These are phyloP conservation scores for Diglossa brunneiventris DNA, from an alignment of 2,113 vertebrate genomes.

Conservation along the genomic window DNA sequence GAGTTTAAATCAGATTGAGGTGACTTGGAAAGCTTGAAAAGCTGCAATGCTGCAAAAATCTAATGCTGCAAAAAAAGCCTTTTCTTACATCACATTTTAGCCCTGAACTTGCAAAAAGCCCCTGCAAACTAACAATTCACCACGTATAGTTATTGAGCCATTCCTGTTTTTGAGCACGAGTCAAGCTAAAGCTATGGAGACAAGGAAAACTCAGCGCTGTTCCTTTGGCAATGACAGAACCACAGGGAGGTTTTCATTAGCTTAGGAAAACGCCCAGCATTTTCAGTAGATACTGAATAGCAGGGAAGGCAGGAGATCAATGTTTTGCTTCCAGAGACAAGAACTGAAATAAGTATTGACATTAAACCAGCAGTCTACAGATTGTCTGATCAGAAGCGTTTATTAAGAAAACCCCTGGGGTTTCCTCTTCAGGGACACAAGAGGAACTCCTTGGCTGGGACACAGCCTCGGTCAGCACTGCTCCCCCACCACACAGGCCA, in stretches of 20 bases:
- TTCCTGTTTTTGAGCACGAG: neutral
- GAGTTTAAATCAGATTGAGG: neutral
- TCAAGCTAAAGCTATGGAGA: neutral
- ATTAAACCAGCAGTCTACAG: neutral
- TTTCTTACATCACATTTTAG: neutral
- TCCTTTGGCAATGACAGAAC: neutral
- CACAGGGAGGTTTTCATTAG: neutral
- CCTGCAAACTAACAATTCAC: neutral
- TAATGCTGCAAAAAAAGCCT: neutral
- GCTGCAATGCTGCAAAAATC: neutral
- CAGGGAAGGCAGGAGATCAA: neutral
- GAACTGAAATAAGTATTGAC: neutral
- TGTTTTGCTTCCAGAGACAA: neutral
- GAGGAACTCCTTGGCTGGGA: neutral
- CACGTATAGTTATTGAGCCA: neutral
- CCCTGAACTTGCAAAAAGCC: neutral
- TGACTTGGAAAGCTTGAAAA: neutral
- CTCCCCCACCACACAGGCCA: neutral
- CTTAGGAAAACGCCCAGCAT: neutral
- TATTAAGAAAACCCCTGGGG: fast-evolving
- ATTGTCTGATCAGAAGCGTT: neutral
- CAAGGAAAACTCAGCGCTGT: neutral
- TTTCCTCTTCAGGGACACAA: neutral
- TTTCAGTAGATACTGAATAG: neutral
- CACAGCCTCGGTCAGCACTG: neutral